Evolutionary conservation across 2,797 vertebrate genomes (phyloP), one percentile per base, ranked within the genome.

Genomic region (Leptoclinus maculatus): DNA sequence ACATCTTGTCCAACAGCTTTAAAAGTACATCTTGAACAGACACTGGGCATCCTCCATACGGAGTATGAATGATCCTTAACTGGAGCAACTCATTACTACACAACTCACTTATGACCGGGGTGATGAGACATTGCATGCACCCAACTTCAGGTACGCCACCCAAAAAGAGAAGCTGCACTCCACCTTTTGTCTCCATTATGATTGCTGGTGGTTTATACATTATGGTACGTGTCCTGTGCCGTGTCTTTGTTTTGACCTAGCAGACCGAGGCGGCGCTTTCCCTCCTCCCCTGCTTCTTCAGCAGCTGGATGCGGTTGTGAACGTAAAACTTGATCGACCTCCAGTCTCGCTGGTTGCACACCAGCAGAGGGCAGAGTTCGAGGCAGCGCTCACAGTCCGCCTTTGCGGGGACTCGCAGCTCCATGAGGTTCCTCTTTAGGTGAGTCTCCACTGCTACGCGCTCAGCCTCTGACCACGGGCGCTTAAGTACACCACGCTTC

Each of bases 241-340:
- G 5, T 8, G 4, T 39, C 68, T 39, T 41, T 10, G 9, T 58
- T 73, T 60, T 0, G 25, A 41, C 70, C 83, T 94, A 95, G 78
- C 91, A 94, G 79, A 94, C 80, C 0, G 86, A 74, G 0, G 89
- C 89, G 0, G 90, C 91, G 5, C 88, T 89, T 59, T 95, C 94
- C 78, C 95, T 85, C 62, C 94, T 88, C 17, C 92, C 94, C 83
- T 95, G 95, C 90, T 96, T 96, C 89, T 95, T 96, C 57, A 96
- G 93, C 73, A 96, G 92, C 87, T 96, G 95, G 78, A 96, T 96
- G 82, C 95, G 95, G 88, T 96, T 96, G 93, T 96, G 95, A 70
- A 95, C 95, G 39, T 96, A 96, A 83, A 96, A 96, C 88, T 96
- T 96, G 88, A 96, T 95, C 1, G 95, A 91, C 66, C 95, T 89